Conservation (phyloP, 2,888 invertebrate species). For the Sussaba pulchella region DNA sequence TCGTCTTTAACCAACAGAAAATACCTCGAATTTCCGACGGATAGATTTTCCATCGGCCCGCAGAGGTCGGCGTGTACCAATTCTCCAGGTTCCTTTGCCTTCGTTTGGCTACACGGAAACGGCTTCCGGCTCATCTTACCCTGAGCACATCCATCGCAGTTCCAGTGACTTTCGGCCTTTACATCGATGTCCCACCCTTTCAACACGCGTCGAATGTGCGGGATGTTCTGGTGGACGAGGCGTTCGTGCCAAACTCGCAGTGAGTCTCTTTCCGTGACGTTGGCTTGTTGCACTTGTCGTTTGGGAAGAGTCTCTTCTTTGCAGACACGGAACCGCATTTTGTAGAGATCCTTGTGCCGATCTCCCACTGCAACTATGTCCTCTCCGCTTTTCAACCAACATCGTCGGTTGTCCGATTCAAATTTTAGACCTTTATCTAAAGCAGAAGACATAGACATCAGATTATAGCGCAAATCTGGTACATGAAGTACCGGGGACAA, state of each 20-base stretch:
- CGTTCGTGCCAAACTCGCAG: constrained; percentile 61
- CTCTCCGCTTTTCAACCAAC: constrained; percentile 26
- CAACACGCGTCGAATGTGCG: constrained; percentile 45
- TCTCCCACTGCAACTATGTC: constrained; percentile 51
- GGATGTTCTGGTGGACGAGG: constrained; percentile 56
- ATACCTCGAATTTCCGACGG: constrained; percentile 34
- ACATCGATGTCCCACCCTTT: constrained; percentile 23
- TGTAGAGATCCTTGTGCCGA: constrained; percentile 35
- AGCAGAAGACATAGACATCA: constrained; percentile 40
- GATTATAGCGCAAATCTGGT: constrained; percentile 55
- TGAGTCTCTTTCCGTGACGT: background rate
- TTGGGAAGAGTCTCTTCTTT: background rate
- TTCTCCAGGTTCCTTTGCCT: background rate
- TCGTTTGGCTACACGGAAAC: constrained; percentile 42
- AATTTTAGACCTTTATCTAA: constrained; percentile 58
- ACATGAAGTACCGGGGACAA: constrained; percentile 52
- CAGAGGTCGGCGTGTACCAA: constrained; percentile 21
- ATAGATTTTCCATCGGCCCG: constrained; percentile 15
- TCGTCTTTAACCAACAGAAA: constrained; percentile 60
- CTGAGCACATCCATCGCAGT: constrained; percentile 44
- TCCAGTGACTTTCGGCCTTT: constrained; percentile 12
- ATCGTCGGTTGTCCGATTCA: constrained; percentile 28
- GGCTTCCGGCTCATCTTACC: constrained; percentile 61
- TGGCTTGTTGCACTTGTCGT: background rate
- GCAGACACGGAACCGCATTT: constrained; percentile 53